Conservation (phyloP, 2,888 invertebrate genomes). For the Tinea semifulvella region DNA sequence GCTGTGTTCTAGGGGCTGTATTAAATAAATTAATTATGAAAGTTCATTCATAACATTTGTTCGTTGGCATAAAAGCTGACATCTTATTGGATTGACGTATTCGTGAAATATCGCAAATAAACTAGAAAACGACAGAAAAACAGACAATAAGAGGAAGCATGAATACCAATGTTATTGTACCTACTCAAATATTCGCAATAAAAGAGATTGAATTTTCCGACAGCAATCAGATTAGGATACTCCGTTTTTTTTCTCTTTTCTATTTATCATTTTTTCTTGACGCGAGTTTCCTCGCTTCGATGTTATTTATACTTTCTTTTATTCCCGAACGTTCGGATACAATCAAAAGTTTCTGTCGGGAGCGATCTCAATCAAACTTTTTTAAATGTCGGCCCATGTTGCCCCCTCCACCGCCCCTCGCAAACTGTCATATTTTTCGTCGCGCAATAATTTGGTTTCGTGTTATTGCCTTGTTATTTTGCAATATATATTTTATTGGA, state of each 20-base stretch:
- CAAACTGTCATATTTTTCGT: conserved; percentile 31
- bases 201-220: conserved; percentile 27
- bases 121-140: conserved; percentile 9
- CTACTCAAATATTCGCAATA: conserved; percentile 23
- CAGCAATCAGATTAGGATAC: conserved; percentile 25
- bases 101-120: conserved; percentile 11
- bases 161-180: conserved; percentile 15
- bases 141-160: conserved; percentile 10
- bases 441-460: conserved; percentile 42
- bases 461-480: conserved; percentile 46
- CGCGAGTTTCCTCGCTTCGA: conserved; percentile 25
- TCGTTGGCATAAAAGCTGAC: too few relatives aligned
- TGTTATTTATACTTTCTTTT: conserved; percentile 41
- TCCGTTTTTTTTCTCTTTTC: conserved; percentile 13
- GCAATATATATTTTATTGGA: conserved; percentile 40
- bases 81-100: conserved; percentile 10
- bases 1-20: too few relatives aligned
- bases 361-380: conserved; percentile 58
- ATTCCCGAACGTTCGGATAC: conserved; percentile 47
- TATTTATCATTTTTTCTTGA: conserved; percentile 19
- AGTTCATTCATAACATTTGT: too few relatives aligned
- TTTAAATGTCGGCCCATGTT: conserved; percentile 34
- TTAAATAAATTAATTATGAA: too few relatives aligned
- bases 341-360: conserved; percentile 49
- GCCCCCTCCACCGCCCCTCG: conserved; percentile 26